Conservation (phyloP, 2,888 invertebrate species). For the Andrena dorsata region DNA sequence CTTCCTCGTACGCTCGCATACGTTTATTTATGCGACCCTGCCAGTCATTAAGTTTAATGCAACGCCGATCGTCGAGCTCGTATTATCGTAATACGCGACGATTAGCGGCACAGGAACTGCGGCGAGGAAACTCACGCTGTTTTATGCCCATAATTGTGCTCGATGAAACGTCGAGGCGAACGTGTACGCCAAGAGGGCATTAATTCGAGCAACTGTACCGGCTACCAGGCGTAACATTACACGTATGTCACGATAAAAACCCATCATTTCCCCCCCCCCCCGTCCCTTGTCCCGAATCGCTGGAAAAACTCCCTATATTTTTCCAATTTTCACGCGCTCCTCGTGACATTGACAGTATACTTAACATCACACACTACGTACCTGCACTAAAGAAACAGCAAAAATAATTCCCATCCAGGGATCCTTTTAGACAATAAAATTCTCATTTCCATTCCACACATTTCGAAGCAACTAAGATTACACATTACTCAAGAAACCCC, state of each 20-base stretch:
- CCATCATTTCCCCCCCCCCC: background rate
- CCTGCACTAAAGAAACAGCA: no score
- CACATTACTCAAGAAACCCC: no score
- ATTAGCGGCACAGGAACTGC: slow-evolving; percentile 37
- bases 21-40: slow-evolving; percentile 20
- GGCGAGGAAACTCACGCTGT: slow-evolving; percentile 44
- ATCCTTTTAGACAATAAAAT: no score
- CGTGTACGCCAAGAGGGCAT: slow-evolving; percentile 5
- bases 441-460: no score
- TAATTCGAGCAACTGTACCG: slow-evolving; percentile 29
- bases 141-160: slow-evolving; percentile 25
- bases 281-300: no score
- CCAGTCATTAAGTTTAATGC: slow-evolving; percentile 22
- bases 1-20: background rate
- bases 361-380: background rate
- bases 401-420: no score
- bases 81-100: slow-evolving; percentile 52
- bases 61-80: slow-evolving; percentile 9
- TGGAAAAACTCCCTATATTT: no score
- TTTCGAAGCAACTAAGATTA: no score
- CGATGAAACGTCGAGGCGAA: slow-evolving; percentile 13
- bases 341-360: no score
- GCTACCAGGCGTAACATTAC: slow-evolving; percentile 4
- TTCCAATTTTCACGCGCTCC: no score
- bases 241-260: background rate